Conservation (phyloP, 2,888 invertebrate genomes). For the Xiphydria camelus region DNA sequence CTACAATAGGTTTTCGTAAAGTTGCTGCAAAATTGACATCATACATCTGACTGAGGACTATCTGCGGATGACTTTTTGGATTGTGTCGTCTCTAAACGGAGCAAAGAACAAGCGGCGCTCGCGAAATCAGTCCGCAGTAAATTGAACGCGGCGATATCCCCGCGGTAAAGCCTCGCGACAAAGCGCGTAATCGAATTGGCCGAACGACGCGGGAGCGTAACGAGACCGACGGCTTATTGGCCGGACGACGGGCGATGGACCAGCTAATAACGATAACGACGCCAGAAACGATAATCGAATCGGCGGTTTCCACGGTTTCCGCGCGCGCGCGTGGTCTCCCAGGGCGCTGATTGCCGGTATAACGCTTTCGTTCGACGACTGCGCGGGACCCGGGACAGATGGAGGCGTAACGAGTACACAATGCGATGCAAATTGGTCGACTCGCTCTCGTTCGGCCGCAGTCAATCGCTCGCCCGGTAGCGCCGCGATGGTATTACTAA, state of each 20-base stretch:
- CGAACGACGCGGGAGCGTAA: background rate
- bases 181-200: constrained; percentile 2
- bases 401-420: constrained; percentile 54
- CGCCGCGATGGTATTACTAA: constrained; percentile 54
- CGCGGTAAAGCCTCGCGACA: background rate
- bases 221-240: background rate
- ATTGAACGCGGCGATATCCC: too few species aligned
- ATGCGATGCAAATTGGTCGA: constrained; percentile 56
- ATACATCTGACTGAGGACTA: too few species aligned
- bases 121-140: too few species aligned
- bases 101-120: too few species aligned
- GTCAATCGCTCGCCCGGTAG: constrained; percentile 22
- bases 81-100: too few species aligned
- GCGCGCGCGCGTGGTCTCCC: constrained; percentile 28
- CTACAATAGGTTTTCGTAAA: too few species aligned
- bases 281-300: constrained; percentile 47
- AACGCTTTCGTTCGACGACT: constrained; percentile 23
- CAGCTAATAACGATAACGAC: constrained; percentile 51
- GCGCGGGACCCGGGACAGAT: constrained; percentile 40
- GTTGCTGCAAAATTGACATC: too few species aligned
- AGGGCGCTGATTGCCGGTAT: constrained; percentile 46
- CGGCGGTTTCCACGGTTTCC: constrained; percentile 45
- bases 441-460: constrained; percentile 22
- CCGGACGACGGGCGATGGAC: constrained; percentile 33
- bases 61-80: too few species aligned